Conservation (phyloP, 2,113 vertebrate genomes). For the Struthio camelus region DNA sequence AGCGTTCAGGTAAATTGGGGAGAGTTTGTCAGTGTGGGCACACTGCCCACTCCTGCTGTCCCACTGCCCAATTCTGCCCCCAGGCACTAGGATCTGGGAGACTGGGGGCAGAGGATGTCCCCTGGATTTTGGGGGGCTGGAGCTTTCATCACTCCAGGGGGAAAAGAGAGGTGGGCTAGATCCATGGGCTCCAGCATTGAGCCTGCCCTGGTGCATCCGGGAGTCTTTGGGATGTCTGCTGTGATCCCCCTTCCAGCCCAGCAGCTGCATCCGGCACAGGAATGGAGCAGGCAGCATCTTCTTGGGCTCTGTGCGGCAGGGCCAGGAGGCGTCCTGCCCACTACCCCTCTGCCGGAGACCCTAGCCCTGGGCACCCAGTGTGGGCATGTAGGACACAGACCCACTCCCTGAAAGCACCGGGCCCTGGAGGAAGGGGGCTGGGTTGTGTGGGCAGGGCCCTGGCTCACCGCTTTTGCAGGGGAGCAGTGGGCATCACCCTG, state of each 20-base stretch:
- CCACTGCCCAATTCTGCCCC: too few species aligned
- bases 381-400: too few species aligned
- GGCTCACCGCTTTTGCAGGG: too few species aligned
- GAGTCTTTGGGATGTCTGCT: too few species aligned
- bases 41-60: not conserved
- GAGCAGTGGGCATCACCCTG: too few species aligned
- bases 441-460: too few species aligned
- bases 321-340: not conserved
- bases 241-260: not conserved
- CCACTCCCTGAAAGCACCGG: too few species aligned
- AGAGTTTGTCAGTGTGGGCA: too few species aligned
- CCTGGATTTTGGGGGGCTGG: not conserved
- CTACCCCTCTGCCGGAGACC: not conserved
- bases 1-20: too few species aligned
- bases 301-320: not conserved
- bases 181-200: too few species aligned
- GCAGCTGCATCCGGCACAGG: rapidly evolving
- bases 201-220: too few species aligned
- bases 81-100: not conserved
- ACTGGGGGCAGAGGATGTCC: rapidly evolving
- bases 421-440: too few species aligned
- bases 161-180: rapidly evolving
- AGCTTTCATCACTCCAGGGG: not conserved
- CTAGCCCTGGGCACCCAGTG: not conserved
- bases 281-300: not conserved